phyloP scores from a whole-genome alignment of 2,113 vertebrate species.

The Numida meleagris region DNA sequence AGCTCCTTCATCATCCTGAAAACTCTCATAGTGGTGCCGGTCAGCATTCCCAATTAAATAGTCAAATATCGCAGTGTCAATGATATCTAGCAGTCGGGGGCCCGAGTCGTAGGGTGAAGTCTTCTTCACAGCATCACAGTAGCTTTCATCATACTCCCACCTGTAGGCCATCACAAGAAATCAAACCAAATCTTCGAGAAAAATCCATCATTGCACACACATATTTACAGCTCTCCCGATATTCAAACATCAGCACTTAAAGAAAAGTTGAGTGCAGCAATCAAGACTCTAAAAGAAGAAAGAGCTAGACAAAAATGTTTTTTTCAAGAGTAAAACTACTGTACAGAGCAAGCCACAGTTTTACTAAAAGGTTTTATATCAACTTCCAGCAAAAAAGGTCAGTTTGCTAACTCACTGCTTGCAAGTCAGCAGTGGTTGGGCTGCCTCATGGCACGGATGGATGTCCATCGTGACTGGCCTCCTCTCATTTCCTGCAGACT shows the following conservation, averaged over 20 bases:
- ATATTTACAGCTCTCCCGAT: background rate
- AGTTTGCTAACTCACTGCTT: background rate
- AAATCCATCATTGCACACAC: background rate
- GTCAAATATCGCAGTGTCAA: conserved; percentile 95
- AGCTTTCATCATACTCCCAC: conserved; percentile 99
- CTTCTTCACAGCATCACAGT: conserved; percentile 97
- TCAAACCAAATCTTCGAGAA: background rate
- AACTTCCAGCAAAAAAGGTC: background rate
- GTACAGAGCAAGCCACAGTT: background rate
- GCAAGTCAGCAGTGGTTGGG: background rate
- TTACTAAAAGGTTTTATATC: background rate
- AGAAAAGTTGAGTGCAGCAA: background rate
- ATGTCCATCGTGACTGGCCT: background rate
- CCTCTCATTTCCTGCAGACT: background rate
- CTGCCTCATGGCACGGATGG: background rate
- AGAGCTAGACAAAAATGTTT: background rate
- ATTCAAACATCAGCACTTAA: rapidly evolving
- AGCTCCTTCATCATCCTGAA: conserved; percentile 96
- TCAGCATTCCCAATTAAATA: conserved; percentile 97
- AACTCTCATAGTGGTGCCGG: conserved; percentile 98
- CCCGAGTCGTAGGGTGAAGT: conserved; percentile 95
- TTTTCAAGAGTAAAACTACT: background rate
- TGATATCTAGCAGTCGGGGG: conserved; percentile 93
- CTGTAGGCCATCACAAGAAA: conserved; percentile 65
- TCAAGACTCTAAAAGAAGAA: background rate